Base-by-base conservation (phyloP, 2,113 vertebrate species). In the Epinephelus cyanopodus region DNA sequence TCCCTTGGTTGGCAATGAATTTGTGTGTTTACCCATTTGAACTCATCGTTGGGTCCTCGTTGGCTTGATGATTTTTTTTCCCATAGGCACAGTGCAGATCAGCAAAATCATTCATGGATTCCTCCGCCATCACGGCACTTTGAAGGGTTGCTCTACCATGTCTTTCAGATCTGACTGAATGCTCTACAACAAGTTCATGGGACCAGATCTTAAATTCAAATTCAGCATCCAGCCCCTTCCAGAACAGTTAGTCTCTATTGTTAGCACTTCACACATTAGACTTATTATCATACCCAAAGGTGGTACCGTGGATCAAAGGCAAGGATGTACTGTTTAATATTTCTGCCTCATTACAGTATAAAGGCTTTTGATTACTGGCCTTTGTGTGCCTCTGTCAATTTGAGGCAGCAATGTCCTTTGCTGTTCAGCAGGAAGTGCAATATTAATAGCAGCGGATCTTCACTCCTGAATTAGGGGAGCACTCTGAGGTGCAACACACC, bases 211-310 rank as follows among this genome's bases (percentile, higher is more conserved):
- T 63, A 76, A 68, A 82, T 78, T 86, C 8, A 64, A 56, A 83
- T 84, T 81, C 56, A 80, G 82, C 61, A 77, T 87, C 77, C 85
- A 80, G 27, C 54, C 52, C 81, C 18, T 3, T 63, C 68, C 73
- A 68, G 25, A 85, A 74, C 79, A 47, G 82, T 90, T 88, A 77
- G 77, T 84, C 62, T 83, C 86, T 74, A 88, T 87, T 91, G 89
- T 92, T 89, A 79, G 90, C 67, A 56, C 77, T 57, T 71, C 72
- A 74, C 65, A 79, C 83, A 91, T 95, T 93, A 94, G 33, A 74
- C 85, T 93, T 87, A 91, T 94, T 94, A 94, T 91, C 91, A 91
- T 84, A 84, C 86, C 90, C 90, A 92, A 91, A 94, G 93, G 92
- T 93, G 91, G 77, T 87, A 84, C 67, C 11, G 29, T 23, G 82